phyloP scores from a whole-genome alignment of 1,140 invertebrate genomes.

The Globodera ellingtonae region DNA sequence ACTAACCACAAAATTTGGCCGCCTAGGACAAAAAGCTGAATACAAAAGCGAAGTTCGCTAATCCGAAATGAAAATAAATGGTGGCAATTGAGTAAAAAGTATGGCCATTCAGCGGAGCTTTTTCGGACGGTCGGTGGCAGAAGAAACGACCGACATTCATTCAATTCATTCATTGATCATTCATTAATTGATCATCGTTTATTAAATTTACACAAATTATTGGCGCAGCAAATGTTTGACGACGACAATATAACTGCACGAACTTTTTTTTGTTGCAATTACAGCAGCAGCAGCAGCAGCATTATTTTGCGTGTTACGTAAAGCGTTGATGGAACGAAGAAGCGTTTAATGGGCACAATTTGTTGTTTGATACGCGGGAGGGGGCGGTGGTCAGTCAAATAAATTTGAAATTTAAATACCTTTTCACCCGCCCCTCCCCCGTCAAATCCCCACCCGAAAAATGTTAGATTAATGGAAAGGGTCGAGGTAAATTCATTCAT shows the following conservation, averaged over 20 bases:
- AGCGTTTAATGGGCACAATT: background rate
- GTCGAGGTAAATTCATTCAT: background rate
- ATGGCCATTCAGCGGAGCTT: too few relatives aligned
- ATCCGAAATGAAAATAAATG: too few relatives aligned
- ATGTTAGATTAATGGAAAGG: background rate
- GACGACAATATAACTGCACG: background rate
- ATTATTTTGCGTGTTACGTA: background rate
- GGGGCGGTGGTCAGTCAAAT: too few relatives aligned
- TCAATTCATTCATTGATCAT: too few relatives aligned
- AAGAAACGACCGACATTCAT: too few relatives aligned
- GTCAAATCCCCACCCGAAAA: background rate
- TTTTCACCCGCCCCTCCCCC: background rate
- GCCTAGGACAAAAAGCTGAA: background rate
- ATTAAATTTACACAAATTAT: background rate
- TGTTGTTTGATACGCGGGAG: too few relatives aligned
- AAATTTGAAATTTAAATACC: background rate
- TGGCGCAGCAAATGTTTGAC: background rate
- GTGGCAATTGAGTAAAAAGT: too few relatives aligned
- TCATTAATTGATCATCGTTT: background rate
- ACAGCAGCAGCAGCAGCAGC: too few relatives aligned
- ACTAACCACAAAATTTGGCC: too few relatives aligned
- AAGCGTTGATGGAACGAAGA: background rate
- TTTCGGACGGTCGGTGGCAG: too few relatives aligned
- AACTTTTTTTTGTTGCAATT: background rate
- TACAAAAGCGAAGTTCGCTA: constrained; percentile 1